Percentiles rank a stretch among this genome's conserved stretches.
Conservation (phyloP, 2,797 vertebrate genomes). For the Sebastes kiyomatsui region DNA sequence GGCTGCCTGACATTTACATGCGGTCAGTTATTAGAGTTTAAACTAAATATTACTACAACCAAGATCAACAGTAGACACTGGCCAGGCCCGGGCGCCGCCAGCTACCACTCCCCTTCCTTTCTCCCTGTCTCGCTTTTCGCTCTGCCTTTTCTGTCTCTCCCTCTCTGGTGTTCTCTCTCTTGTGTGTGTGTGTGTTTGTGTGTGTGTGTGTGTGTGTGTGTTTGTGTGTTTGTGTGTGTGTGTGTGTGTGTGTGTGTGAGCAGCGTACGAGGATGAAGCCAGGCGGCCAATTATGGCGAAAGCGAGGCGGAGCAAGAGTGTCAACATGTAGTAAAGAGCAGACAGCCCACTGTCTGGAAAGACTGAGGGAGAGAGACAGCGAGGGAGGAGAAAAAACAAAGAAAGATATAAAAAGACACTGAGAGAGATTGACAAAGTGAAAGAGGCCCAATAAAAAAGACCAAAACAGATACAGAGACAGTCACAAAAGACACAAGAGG, state of each 20-base stretch:
- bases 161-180: conserved; percentile 16
- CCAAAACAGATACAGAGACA: conserved; percentile 9
- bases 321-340: conserved; percentile 69
- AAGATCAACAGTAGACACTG: conserved; percentile 72
- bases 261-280: conserved; percentile 40
- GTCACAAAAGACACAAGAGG: conserved; percentile 11
- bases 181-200: conserved; percentile 1
- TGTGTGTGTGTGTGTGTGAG: conserved; percentile 4
- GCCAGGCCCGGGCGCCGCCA: conserved; percentile 57
- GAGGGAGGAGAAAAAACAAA: conserved; percentile 16
- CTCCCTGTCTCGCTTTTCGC: conserved; percentile 25
- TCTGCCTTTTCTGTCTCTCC: conserved; percentile 33
- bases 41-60: conserved; percentile 75
- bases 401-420: conserved; percentile 28
- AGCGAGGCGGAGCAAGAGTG: conserved; percentile 55
- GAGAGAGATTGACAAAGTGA: conserved; percentile 29
- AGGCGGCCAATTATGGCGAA: conserved; percentile 62
- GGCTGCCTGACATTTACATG: conserved; percentile 70
- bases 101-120: conserved; percentile 47
- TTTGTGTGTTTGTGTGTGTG: not conserved
- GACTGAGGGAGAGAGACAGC: conserved; percentile 13
- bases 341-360: conserved; percentile 57
- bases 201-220: not conserved
- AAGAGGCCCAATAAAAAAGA: conserved; percentile 15
- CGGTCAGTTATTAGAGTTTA: conserved; percentile 62